Evolutionary conservation across 2,797 vertebrate genomes (phyloP).

Genomic region (Lateolabrax maculatus): DNA sequence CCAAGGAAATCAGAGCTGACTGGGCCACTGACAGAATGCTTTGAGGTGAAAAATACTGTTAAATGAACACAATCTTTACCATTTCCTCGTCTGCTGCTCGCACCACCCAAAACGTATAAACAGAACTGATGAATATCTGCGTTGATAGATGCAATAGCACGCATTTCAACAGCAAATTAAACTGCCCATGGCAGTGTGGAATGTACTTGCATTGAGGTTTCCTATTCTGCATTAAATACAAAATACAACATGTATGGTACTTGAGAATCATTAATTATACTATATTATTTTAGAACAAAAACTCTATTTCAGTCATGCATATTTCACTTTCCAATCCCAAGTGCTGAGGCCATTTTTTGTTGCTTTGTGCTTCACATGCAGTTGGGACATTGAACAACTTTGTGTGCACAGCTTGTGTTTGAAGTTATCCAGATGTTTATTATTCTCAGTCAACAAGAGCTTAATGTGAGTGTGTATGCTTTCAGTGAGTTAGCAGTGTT

Average conservation of each 20-base stretch:
- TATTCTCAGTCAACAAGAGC: slow-evolving; percentile 4
- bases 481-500: background rate
- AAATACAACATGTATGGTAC: background rate
- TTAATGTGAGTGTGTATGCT: background rate
- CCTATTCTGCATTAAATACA: slow-evolving; percentile 20
- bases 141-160: slow-evolving; percentile 63
- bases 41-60: slow-evolving; percentile 51
- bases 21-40: slow-evolving; percentile 48
- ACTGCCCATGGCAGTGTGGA: slow-evolving; percentile 40
- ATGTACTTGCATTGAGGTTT: slow-evolving; percentile 32
- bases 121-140: slow-evolving; percentile 66
- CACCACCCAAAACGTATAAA: slow-evolving; percentile 64
- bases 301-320: slow-evolving; percentile 4
- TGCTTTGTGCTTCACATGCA: background rate
- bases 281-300: background rate
- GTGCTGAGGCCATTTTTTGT: background rate
- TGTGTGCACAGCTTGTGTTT: slow-evolving; percentile 18
- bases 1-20: slow-evolving; percentile 57
- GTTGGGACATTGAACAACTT: background rate
- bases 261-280: background rate
- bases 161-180: slow-evolving; percentile 59
- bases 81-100: slow-evolving; percentile 48
- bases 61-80: slow-evolving; percentile 47
- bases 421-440: slow-evolving; percentile 19
- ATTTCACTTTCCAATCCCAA: background rate